These are phyloP conservation scores for Cerastis leucographa DNA, from an alignment of 2,888 invertebrate species.

Conservation along the genomic window DNA sequence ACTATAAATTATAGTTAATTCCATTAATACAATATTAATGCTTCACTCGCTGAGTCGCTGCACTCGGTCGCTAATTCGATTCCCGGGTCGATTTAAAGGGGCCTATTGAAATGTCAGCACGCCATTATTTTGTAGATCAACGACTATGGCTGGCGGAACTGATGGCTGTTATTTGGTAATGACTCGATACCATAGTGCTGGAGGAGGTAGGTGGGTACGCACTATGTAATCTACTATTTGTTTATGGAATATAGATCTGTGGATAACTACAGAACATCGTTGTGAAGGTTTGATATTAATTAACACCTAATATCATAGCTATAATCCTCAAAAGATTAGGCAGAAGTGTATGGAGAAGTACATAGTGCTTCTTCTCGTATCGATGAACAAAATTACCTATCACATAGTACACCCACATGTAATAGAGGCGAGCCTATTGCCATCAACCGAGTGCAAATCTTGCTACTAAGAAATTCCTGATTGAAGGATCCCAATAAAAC, in stretches of 20 bases:
- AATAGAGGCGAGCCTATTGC: neutral
- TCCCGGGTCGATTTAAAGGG: slow-evolving; percentile 45
- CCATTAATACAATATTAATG: slow-evolving; percentile 57
- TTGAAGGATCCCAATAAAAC: too few relatives aligned
- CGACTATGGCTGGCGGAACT: slow-evolving; percentile 54
- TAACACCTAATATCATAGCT: neutral
- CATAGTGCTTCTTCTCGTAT: neutral
- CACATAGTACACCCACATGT: neutral
- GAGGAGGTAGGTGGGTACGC: slow-evolving; percentile 19
- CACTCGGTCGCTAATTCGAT: slow-evolving; percentile 58
- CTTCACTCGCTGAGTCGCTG: slow-evolving; percentile 14
- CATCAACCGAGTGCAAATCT: neutral
- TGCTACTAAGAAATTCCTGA: neutral
- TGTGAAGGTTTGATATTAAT: neutral
- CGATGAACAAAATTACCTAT: neutral
- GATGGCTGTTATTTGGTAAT: slow-evolving; percentile 64
- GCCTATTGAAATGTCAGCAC: slow-evolving; percentile 60
- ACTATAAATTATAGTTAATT: slow-evolving; percentile 41
- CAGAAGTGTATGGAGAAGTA: neutral
- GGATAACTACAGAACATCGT: neutral
- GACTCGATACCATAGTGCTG: slow-evolving; percentile 16
- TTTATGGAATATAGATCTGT: neutral
- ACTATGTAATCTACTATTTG: neutral
- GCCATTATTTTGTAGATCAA: slow-evolving; percentile 60
- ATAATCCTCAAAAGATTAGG: neutral